Base-by-base conservation (phyloP, 2,888 invertebrate species). In the Silvanus unidentatus region DNA sequence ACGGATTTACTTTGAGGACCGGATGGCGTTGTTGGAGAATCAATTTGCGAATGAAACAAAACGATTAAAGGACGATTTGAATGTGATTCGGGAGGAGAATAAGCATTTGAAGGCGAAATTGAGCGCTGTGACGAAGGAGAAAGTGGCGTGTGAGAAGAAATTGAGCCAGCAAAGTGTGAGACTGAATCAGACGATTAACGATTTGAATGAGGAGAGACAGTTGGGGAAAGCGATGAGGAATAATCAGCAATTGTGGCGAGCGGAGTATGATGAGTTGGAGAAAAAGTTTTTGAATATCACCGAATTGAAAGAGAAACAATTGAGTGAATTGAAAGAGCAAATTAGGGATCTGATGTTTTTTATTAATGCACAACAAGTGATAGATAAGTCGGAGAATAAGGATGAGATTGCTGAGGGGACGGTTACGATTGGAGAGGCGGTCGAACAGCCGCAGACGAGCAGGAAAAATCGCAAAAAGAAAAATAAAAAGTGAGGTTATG, bases 311-410 rank as follows among this genome's bases (percentile, higher is more conserved):
- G 77, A 79, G 43, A 62, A 71, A 38, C 84, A 95, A 78, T 78
- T 94, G n/a, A 56, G 72, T 0, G 93, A 95, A 13, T 75, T 98
- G 22, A 84, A 86, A 55, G 97, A 98, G 60, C 95, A 99, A 75
- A 77, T 99, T 6, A 79, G 91, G 28, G 99, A 99, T 76, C 78
- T 99, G 39, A 95, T 97, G 94, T 95, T 98, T 75, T 96, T 88
- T 69, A 81, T 99, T 59, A 92, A 96, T 56, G 96, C 95, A 1
- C 88, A 89, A 66, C 63, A 69, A 48, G 69, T 69, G 3, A 78
- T 81, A 40, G 75, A 76, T 52, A 74, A 75, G 53, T 78, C 79
- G 2, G 72, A 72, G 2, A 65, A 77, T 32, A 73, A 73, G 46
- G 78, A 79, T 15, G 81, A 82, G 49, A 77, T 82, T 41, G 76